Evolutionary conservation across 2,797 vertebrate genomes (phyloP).

Genomic region (Ctenosaura bakeri): DNA sequence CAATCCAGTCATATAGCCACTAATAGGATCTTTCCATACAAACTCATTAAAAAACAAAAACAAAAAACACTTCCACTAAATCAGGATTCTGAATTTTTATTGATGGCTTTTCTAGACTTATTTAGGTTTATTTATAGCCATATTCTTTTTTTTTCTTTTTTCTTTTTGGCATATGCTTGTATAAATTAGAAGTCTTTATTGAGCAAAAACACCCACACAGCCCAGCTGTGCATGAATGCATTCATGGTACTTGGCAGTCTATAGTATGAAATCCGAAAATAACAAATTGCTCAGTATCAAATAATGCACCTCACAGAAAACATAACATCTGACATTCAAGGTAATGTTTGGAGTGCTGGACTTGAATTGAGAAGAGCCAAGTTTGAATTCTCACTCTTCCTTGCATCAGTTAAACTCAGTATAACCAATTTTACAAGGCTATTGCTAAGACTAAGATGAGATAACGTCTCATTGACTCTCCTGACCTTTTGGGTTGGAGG

Average conservation of each 20-base stretch:
- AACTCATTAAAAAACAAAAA: neutral
- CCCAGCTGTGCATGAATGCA: slow-evolving; percentile 75
- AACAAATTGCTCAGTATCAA: slow-evolving; percentile 66
- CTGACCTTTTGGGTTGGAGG: neutral
- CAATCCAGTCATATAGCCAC: neutral
- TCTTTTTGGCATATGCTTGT: slow-evolving; percentile 62
- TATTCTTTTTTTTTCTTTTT: slow-evolving; percentile 47
- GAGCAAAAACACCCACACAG: slow-evolving; percentile 79
- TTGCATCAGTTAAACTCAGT: neutral
- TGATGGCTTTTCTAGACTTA: neutral
- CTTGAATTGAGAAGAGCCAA: neutral
- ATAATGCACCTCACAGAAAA: slow-evolving; percentile 1
- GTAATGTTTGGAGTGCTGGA: neutral
- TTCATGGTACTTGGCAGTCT: slow-evolving; percentile 67
- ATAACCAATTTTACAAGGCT: neutral
- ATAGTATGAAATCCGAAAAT: slow-evolving; percentile 65
- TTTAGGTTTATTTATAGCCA: slow-evolving; percentile 81
- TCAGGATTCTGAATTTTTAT: neutral
- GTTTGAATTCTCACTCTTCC: neutral
- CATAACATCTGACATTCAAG: neutral
- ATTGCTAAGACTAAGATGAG: neutral
- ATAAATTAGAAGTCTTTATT: slow-evolving; percentile 80
- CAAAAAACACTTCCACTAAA: neutral
- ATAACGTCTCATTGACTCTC: neutral
- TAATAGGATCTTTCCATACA: neutral